Base-by-base conservation (phyloP, 23 tunicate genomes). In the Halocynthia roretzi region DNA sequence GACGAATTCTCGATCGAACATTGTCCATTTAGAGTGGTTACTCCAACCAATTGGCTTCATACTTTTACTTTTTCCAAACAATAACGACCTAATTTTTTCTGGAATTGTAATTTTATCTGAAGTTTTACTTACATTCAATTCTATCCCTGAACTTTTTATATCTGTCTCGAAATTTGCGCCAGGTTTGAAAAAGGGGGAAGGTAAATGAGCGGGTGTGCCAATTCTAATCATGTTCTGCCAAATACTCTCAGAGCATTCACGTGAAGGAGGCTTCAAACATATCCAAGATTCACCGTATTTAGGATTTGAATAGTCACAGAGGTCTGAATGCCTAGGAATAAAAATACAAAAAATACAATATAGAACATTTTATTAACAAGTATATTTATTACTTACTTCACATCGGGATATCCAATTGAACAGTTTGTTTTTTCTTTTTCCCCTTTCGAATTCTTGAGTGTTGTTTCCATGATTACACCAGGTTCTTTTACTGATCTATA, bases 341-440 rank as follows among this genome's bases (percentile, higher is more conserved):
- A 18, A 18, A 68, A 11, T 15, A 68, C 20, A 1, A 15, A 15
- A 22, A 68, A n/a, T 15, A 22, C 14, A 15, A 14, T n/a, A 14
- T 58, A 1, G 17, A 15, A 58, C 17, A 58, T 58, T 58, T 15
- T 65, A 65, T 0, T 65, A 9, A 65, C 31, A 11, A 65, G 70
- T 65, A 15, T 15, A 10, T 10, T 10, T 11, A 10, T 0, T 5
- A 65, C 22, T 11, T 56, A 74, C 78, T 64, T 74, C 31, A 54
- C 56, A 17, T 74, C 78, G 62, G 78, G 78, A 54, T 54, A 74
- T 56, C 60, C 78, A 10, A 74, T 48, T 10, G 78, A 50, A 91
- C 99, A 44, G 81, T 58, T 5, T 82, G 87, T 72, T 81, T 89
- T 56, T 88, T 88, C 76, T 81, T 84, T 61, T 77, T 84, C 54